phyloP scores from a whole-genome alignment of 2,113 vertebrate species.

The Elephantulus edwardii region DNA sequence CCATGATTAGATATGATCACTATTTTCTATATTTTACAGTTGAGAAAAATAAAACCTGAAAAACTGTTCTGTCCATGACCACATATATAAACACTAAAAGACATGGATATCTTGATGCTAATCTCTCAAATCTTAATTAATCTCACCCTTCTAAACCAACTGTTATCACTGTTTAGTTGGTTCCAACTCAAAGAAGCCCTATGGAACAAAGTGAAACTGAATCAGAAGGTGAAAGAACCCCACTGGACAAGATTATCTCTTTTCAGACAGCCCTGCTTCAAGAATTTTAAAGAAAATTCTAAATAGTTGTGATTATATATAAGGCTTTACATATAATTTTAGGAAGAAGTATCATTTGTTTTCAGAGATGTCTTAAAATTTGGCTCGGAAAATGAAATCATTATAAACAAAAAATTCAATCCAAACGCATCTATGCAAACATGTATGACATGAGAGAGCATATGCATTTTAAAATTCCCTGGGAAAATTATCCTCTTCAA shows the following conservation, averaged over 20 bases:
- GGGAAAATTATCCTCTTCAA: neutral
- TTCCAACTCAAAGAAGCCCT: no score
- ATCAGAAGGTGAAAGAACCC: no score
- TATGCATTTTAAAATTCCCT: neutral
- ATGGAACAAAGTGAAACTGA: no score
- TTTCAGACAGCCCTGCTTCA: neutral
- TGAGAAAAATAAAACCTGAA: neutral
- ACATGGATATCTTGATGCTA: neutral
- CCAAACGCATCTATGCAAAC: neutral
- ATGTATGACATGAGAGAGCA: neutral
- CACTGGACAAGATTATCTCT: no score
- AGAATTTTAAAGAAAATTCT: neutral
- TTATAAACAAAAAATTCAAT: constrained; percentile 2
- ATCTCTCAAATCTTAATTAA: neutral
- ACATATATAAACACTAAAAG: neutral
- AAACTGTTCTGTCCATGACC: neutral
- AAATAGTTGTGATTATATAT: neutral
- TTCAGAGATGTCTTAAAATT: neutral
- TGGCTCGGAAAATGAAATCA: neutral
- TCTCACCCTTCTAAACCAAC: neutral
- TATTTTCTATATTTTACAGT: neutral
- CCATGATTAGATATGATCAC: neutral
- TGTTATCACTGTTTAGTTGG: no score
- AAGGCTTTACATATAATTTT: neutral
- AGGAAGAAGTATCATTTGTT: neutral